Conservation (phyloP, 2,888 invertebrate species). For the Trisateles emortualis region DNA sequence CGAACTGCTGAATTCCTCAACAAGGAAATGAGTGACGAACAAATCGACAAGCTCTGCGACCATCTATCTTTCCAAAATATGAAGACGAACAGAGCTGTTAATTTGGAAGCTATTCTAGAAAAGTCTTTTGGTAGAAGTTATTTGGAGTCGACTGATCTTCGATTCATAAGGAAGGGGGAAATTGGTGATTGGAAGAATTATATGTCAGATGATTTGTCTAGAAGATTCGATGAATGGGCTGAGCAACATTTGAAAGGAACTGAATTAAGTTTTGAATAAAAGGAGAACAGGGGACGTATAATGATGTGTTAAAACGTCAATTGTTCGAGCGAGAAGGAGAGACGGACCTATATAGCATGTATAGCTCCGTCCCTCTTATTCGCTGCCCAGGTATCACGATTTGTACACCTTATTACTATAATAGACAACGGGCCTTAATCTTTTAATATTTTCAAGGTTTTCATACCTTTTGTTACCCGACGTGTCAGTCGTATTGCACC, state of each 20-base stretch:
- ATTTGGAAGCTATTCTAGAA: conserved; percentile 89
- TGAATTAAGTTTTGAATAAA: conserved; percentile 87
- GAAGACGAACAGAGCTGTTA: conserved; percentile 93
- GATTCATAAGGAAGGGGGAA: conserved; percentile 92
- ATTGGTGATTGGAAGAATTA: conserved; percentile 94
- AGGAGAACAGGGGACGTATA: background rate
- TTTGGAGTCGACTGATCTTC: conserved; percentile 80
- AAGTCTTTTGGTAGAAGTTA: conserved; percentile 81
- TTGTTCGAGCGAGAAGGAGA: too few species aligned
- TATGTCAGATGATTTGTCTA: conserved; percentile 91
- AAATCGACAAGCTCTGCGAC: conserved; percentile 89
- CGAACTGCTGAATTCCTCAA: conserved; percentile 91
- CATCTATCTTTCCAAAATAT: conserved; percentile 94
- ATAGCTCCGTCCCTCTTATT: too few species aligned
- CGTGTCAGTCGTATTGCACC: too few species aligned
- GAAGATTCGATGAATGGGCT: conserved; percentile 91
- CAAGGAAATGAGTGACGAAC: conserved; percentile 88
- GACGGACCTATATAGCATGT: too few species aligned
- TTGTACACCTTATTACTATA: too few species aligned
- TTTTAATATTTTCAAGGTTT: too few species aligned
- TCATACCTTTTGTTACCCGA: too few species aligned
- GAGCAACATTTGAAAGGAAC: conserved; percentile 87
- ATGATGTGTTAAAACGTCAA: too few species aligned
- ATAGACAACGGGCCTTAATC: too few species aligned
- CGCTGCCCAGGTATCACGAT: too few species aligned